These are phyloP conservation scores for Triplophysa dalaica DNA, from an alignment of 2,113 vertebrate species.

Conservation along the genomic window DNA sequence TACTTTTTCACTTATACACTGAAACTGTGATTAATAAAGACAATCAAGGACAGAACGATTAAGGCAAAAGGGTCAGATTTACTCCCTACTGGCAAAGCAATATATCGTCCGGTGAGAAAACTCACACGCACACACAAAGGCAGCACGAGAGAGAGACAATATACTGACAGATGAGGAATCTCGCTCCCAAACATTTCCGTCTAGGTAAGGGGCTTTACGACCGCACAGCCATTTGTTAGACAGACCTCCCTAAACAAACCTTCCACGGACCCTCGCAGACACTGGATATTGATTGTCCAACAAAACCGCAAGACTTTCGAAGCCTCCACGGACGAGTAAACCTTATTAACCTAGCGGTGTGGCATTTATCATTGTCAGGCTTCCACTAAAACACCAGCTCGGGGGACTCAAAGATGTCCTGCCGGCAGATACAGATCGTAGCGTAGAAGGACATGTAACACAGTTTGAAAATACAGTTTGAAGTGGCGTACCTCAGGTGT, in stretches of 20 bases:
- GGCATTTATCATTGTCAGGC: constrained; percentile 32
- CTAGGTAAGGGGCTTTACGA: constrained; percentile 44
- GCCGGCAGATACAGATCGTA: background rate
- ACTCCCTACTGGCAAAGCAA: constrained; percentile 21
- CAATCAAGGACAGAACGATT: constrained; percentile 34
- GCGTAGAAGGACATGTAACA: background rate
- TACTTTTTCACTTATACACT: background rate
- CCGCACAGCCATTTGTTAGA: constrained; percentile 46
- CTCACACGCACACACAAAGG: constrained; percentile 49
- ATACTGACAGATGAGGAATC: constrained; percentile 29
- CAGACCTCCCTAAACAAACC: constrained; percentile 45
- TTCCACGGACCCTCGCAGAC: constrained; percentile 24
- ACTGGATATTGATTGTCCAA: constrained; percentile 45
- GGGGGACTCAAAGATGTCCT: background rate
- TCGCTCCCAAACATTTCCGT: constrained; percentile 40
- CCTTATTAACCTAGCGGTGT: constrained; percentile 17
- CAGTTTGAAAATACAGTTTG: constrained; percentile 12
- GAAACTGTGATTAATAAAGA: background rate
- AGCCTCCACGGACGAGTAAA: background rate
- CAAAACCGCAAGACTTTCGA: constrained; percentile 22
- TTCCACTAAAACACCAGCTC: background rate
- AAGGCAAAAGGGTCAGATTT: background rate
- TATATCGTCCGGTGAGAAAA: constrained; percentile 36
- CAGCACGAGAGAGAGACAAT: constrained; percentile 34
- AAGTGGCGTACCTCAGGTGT: background rate